Base-by-base conservation (phyloP, 92 coral and sea anemone genomes). In the Diadumene lineata region DNA sequence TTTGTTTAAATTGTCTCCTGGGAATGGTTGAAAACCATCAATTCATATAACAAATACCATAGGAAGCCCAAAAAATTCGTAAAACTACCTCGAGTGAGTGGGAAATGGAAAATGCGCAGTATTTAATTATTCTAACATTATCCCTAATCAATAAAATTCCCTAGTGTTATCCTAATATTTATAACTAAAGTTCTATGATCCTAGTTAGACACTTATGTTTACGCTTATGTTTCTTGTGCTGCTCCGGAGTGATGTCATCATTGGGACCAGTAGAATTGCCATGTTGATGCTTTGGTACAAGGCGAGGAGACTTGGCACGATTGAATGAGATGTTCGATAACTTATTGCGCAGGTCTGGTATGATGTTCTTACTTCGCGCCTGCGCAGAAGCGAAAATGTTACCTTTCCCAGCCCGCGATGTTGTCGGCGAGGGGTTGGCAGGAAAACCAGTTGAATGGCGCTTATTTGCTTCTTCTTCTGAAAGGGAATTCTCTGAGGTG, bases 331-430 rank as follows among this genome's bases (percentile, higher is more conserved):
- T 66, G 65, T 66, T 70, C 13, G 97, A 87, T 43, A 94, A 66
- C 83, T 92, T 94, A 70, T 70, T 94, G 69, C 97, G 97, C 81
- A 94, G 75, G 58, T 94, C 98, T 13, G 98, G 96, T 62, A 94
- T 78, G 28, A 90, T 62, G 23, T 93, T 87, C 34, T 93, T 83
- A 62, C 98, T 89, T 50, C 92, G 88, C 58, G 89, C 85, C 75
- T 94, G 98, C 74, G 97, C 97, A 63, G 88, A 78, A 57, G 92
- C 92, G 61, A 94, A 94, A 16, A 91, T 58, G 71, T 92, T 89
- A 60, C 86, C 74, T 30, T 82, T 91, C 2, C 84, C 74, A 22
- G 84, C 75, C 4, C 86, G 75, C 61, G 81, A 87, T 51, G 56
- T 75, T 17, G 8, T 64, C 7, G 80, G 56, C 19, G 72, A 56